Base-by-base conservation (phyloP, 2,113 vertebrate species). In the Hepsetus odoe region DNA sequence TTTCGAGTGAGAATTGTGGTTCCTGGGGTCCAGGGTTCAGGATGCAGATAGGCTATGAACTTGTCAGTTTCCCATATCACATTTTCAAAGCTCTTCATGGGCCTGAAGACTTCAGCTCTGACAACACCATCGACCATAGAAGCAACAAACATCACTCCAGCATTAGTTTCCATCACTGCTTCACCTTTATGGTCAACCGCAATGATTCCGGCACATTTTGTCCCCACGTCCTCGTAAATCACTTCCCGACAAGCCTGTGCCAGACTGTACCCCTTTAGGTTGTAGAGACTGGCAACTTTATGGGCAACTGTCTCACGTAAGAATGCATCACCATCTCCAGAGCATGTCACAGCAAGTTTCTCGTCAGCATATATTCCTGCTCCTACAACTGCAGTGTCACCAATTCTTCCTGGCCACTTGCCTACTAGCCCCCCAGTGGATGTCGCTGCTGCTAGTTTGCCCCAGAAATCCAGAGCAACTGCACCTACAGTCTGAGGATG, bases 401-500 rank as follows among this genome's bases (percentile, higher is more conserved):
- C 93, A 55, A 94, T 86, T 82, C 92, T 80, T 0, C 93, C 93
- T 85, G 88, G 92, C 75, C 92, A 80, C 55, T 94, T 94, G 74
- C 92, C 92, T 3, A 91, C 90, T 46, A 92, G 28, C 28, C 93
- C 93, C 22, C 93, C 93, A 4, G 93, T 93, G 16, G 93, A 94
- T 14, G 92, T 83, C 55, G 93, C 92, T 69, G 92, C 92, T 56
- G 93, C 92, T 35, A 94, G 82, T 32, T 69, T 83, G 3, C 82
- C 72, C 77, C 74, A 83, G 6, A 58, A 55, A 82, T 94, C 93
- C 76, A 93, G 82, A 4, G 92, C 91, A 44, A 94, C 89, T 35
- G 93, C 93, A 46, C 93, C 93, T 33, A 94, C 93, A 22, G 93
- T 94, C 76, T 94, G 92, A 72, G 92, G 92, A 53, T 94, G 93